These are phyloP conservation scores for Pelobates cultripes DNA, from an alignment of 2,797 vertebrate genomes.

Conservation along the genomic window DNA sequence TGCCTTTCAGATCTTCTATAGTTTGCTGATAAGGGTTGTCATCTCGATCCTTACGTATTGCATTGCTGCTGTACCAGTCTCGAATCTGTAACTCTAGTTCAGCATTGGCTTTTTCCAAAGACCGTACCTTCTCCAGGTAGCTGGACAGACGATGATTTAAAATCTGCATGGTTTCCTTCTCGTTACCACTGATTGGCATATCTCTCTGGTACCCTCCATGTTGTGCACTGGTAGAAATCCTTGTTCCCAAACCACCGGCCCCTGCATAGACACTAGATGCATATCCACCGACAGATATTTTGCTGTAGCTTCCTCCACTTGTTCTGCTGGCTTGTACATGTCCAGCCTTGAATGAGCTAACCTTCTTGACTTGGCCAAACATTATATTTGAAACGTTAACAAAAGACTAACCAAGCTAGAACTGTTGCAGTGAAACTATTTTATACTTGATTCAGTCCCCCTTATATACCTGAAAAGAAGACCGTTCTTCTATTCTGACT, in stretches of 20 bases:
- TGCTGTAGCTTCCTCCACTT: constrained; percentile 6
- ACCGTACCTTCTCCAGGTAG: constrained; percentile 75
- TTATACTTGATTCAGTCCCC: neutral
- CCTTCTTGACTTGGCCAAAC: constrained; percentile 24
- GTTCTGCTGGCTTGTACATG: neutral
- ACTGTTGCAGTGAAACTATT: too few relatives aligned
- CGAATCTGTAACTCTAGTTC: constrained; percentile 67
- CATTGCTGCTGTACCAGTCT: constrained; percentile 41
- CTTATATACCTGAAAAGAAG: neutral
- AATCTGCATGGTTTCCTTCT: constrained; percentile 82
- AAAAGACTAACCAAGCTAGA: neutral
- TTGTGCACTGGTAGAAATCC: constrained; percentile 4
- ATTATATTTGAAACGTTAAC: neutral
- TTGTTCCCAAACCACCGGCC: constrained; percentile 35
- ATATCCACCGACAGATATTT: constrained; percentile 22
- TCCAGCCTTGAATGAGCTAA: neutral
- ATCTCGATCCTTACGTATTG: constrained; percentile 2
- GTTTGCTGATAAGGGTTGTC: constrained; percentile 22
- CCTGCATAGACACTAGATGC: constrained; percentile 46
- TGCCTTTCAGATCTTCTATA: constrained; percentile 18
- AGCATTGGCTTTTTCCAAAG: constrained; percentile 72
- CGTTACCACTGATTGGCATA: constrained; percentile 54
- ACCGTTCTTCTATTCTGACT: neutral
- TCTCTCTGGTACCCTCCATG: neutral
- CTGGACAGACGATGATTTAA: constrained; percentile 76